A percentile compares a stretch with the other conserved stretches of the same genome.
These are phyloP conservation scores for Dromius quadrimaculatus DNA, from an alignment of 2,888 invertebrate genomes.

Conservation along the genomic window DNA sequence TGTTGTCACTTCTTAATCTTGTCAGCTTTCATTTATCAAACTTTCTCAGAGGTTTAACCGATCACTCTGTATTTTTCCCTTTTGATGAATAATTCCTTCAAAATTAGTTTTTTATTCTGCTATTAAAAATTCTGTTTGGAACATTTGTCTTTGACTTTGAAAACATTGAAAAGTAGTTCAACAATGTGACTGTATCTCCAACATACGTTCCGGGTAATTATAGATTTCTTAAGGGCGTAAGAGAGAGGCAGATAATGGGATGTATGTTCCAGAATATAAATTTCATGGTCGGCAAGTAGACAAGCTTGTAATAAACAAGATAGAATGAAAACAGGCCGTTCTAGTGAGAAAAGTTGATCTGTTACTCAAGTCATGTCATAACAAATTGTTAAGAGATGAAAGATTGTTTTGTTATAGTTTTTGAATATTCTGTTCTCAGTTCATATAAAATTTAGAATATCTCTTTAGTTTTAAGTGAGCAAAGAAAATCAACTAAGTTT, in stretches of 20 bases:
- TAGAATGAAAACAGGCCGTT: conserved; percentile 18
- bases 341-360: neutral
- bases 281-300: conserved; percentile 6
- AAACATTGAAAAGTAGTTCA: conserved; percentile 24
- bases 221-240: neutral
- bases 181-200: neutral
- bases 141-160: conserved; percentile 26
- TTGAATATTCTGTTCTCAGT: too few relatives aligned
- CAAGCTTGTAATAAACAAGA: conserved; percentile 1
- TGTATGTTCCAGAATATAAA: neutral
- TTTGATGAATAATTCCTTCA: too few relatives aligned
- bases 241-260: conserved; percentile 4
- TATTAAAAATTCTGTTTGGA: neutral
- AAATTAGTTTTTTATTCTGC: neutral
- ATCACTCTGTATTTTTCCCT: too few relatives aligned
- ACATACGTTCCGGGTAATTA: conserved; percentile 1
- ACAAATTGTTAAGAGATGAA: too few relatives aligned
- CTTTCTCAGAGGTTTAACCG: too few relatives aligned
- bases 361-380: neutral
- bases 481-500: too few relatives aligned
- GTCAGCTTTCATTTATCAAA: too few relatives aligned
- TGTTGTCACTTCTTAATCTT: too few relatives aligned
- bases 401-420: too few relatives aligned
- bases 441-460: too few relatives aligned
- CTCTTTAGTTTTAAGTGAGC: too few relatives aligned